Percentiles rank a stretch among this genome's conserved stretches.
Conservation (phyloP, 2,113 vertebrate genomes). For the Symphodus melops region DNA sequence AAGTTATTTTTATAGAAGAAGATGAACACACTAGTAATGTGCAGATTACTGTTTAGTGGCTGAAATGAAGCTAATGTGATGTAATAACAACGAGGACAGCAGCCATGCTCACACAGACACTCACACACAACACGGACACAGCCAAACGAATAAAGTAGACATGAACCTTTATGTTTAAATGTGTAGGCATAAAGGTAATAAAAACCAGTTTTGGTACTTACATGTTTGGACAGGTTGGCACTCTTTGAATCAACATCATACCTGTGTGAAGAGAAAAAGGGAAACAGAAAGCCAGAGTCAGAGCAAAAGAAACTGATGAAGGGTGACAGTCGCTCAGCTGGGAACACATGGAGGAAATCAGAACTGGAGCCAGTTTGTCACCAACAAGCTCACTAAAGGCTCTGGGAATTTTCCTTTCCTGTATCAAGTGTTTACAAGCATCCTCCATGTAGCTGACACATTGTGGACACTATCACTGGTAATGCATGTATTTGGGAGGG, state of each 20-base stretch:
- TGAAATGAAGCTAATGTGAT: slow-evolving; percentile 51
- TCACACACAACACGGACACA: slow-evolving; percentile 1
- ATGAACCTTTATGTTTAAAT: too few relatives aligned
- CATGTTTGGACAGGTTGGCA: slow-evolving; percentile 95
- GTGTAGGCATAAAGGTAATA: neutral
- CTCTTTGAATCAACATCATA: slow-evolving; percentile 99
- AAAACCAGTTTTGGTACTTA: slow-evolving; percentile 80
- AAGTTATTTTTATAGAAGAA: slow-evolving; percentile 11
- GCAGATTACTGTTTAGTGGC: slow-evolving; percentile 42
- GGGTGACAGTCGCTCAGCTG: slow-evolving; percentile 49
- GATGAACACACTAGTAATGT: slow-evolving; percentile 43
- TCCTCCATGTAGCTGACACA: slow-evolving; percentile 39
- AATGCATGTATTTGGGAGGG: neutral
- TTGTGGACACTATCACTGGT: neutral
- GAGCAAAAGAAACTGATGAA: slow-evolving; percentile 10
- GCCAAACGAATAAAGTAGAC: neutral
- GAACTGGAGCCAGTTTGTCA: slow-evolving; percentile 53
- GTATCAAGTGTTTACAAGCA: slow-evolving; percentile 14
- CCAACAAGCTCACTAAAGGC: slow-evolving; percentile 21
- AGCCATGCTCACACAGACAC: slow-evolving; percentile 15
- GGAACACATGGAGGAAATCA: slow-evolving; percentile 43
- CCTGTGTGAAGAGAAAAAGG: slow-evolving; percentile 79
- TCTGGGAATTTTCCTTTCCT: slow-evolving; percentile 21
- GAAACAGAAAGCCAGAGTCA: slow-evolving; percentile 21
- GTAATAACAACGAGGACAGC: slow-evolving; percentile 20